phyloP scores from a whole-genome alignment of 2,797 vertebrate genomes.

The Oceanodroma leucorhoa region DNA sequence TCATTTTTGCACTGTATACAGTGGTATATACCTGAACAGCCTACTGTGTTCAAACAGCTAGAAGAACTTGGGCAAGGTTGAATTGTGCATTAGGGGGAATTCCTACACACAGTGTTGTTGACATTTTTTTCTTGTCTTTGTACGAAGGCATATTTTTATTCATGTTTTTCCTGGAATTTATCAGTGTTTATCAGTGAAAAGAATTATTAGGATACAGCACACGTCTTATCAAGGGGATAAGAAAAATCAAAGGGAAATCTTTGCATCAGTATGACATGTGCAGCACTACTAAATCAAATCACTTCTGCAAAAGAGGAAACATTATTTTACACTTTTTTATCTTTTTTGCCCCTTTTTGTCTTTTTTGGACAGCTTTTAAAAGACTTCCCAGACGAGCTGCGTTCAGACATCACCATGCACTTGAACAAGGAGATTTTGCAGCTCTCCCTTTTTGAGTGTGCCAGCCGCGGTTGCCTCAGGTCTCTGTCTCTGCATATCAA shows the following conservation, averaged over 20 bases:
- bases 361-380: slow-evolving; percentile 86
- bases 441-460: slow-evolving; percentile 91
- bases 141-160: neutral
- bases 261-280: fast-evolving
- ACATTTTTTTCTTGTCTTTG: fast-evolving
- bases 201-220: neutral
- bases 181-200: neutral
- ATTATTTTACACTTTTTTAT: neutral
- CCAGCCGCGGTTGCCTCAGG: slow-evolving; percentile 95
- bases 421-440: slow-evolving; percentile 98
- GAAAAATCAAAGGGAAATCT: neutral
- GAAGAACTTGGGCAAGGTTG: neutral
- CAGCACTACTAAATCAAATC: neutral
- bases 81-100: neutral
- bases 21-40: neutral
- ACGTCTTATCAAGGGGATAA: neutral
- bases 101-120: neutral
- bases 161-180: neutral
- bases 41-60: neutral
- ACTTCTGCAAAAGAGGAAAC: neutral
- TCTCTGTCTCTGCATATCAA: slow-evolving; percentile 97
- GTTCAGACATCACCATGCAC: slow-evolving; percentile 98
- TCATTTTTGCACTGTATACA: neutral
- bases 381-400: slow-evolving; percentile 96
- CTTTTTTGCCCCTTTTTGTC: neutral